phyloP scores from a whole-genome alignment of 92 coral and sea anemone species.

The Siderastrea siderea region DNA sequence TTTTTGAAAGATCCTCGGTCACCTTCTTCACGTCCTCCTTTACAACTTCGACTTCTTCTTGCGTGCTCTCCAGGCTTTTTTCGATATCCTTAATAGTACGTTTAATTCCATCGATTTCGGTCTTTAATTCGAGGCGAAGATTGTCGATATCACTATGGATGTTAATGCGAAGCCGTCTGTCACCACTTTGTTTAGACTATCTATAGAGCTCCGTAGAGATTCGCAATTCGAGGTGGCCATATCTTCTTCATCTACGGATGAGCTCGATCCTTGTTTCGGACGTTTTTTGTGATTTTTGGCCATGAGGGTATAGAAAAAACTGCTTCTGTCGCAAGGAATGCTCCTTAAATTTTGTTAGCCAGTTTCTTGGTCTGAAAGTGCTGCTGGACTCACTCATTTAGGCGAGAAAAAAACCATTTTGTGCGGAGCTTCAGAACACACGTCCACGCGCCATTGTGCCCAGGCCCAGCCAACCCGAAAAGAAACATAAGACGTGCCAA shows the following conservation, averaged over 20 bases:
- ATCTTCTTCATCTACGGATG: not conserved
- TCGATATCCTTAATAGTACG: not conserved
- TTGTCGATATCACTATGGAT: not conserved
- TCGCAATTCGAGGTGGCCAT: not conserved
- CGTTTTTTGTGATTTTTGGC: not conserved
- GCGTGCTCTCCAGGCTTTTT: not conserved
- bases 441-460: too few relatives aligned
- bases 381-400: too few relatives aligned
- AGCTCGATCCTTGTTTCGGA: constrained; percentile 7
- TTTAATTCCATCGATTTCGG: constrained; percentile 1
- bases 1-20: not conserved
- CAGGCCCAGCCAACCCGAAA: too few relatives aligned
- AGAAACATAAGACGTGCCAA: too few relatives aligned
- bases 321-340: too few relatives aligned
- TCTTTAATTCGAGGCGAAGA: constrained; percentile 6
- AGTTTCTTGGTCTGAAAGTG: too few relatives aligned
- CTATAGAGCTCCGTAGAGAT: not conserved
- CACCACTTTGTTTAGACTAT: not conserved
- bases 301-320: too few relatives aligned
- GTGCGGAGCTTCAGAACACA: too few relatives aligned
- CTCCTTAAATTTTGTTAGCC: too few relatives aligned
- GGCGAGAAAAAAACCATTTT: too few relatives aligned
- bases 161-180: not conserved
- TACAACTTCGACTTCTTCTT: constrained; percentile 2
- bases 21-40: constrained; percentile 12